Evolutionary conservation across 1,140 invertebrate species (phyloP).

Genomic region (Ips nitidus): DNA sequence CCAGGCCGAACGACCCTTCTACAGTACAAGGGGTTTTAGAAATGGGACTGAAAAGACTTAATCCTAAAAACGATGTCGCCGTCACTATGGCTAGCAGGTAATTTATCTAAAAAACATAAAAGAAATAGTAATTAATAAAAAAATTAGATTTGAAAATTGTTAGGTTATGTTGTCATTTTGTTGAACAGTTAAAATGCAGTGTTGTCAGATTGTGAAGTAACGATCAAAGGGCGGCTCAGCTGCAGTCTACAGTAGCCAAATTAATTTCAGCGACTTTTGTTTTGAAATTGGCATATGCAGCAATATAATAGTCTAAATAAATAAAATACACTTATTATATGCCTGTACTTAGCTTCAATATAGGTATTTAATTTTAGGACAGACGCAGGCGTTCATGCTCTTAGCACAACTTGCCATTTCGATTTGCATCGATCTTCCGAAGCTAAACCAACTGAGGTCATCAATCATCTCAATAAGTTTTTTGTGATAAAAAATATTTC

Average conservation of each 20-base stretch:
- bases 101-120: constrained; percentile 26
- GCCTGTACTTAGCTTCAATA: too few relatives aligned
- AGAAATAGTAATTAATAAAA: constrained; percentile 5
- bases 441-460: too few relatives aligned
- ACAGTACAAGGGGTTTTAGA: constrained; percentile 68
- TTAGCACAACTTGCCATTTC: constrained; percentile 64
- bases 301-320: too few relatives aligned
- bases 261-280: too few relatives aligned
- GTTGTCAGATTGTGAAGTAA: too few relatives aligned
- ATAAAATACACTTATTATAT: too few relatives aligned
- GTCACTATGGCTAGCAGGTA: constrained; percentile 67
- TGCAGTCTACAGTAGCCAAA: too few relatives aligned
- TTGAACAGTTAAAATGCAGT: too few relatives aligned
- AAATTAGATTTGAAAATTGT: constrained; percentile 4
- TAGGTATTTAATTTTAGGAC: constrained; percentile 56
- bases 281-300: too few relatives aligned
- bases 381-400: constrained; percentile 72
- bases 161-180: too few relatives aligned
- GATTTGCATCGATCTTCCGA: constrained; percentile 57
- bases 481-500: constrained; percentile 57
- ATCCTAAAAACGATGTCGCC: constrained; percentile 55
- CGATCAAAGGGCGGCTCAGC: too few relatives aligned
- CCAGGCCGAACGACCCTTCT: constrained; percentile 54
- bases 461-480: constrained; percentile 58
- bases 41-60: constrained; percentile 56